These are phyloP conservation scores for Catharus bicknelli DNA, from an alignment of 2,113 vertebrate species.

Conservation along the genomic window DNA sequence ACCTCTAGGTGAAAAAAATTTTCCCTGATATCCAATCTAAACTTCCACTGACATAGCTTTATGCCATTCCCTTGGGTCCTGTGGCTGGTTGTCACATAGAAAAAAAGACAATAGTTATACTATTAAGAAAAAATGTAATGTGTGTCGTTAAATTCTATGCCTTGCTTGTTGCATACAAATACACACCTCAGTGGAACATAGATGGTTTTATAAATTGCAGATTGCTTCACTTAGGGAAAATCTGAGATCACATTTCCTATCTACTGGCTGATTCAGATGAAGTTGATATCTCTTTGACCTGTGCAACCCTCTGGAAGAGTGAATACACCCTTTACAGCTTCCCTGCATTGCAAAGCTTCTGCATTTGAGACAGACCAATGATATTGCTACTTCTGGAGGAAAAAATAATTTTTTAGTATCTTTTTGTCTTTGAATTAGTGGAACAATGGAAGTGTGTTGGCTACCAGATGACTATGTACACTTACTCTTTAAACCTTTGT, in stretches of 20 bases:
- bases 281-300: neutral
- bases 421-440: neutral
- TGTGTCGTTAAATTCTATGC: neutral
- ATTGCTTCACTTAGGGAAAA: neutral
- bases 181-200: neutral
- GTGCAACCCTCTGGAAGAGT: neutral
- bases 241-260: neutral
- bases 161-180: neutral
- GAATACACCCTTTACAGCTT: neutral
- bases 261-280: neutral
- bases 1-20: too few species aligned
- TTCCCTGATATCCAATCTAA: neutral
- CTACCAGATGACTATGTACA: neutral
- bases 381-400: neutral
- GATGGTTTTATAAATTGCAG: neutral
- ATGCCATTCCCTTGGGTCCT: neutral
- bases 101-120: neutral
- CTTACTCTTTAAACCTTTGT: neutral
- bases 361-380: neutral
- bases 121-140: neutral
- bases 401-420: neutral
- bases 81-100: rapidly evolving
- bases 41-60: neutral
- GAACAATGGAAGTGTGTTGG: neutral
- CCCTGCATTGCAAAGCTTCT: neutral